Base-by-base conservation (phyloP, 2,113 vertebrate species). In the Tychaedon coryphoeus region DNA sequence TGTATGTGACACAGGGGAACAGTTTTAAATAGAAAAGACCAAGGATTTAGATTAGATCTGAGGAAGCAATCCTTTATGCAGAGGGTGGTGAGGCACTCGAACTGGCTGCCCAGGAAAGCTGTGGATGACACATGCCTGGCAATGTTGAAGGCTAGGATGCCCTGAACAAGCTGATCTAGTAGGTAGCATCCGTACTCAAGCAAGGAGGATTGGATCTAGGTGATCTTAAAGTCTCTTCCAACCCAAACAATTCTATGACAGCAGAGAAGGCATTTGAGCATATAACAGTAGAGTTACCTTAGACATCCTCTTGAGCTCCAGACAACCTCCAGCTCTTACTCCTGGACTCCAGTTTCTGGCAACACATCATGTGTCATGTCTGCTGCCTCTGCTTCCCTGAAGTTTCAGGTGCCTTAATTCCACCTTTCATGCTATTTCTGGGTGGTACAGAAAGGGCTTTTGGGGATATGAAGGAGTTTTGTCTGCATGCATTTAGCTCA, bases 361-460 rank as follows among this genome's bases (percentile, higher is more conserved):
- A 36, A 65, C 29, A 33, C 6, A 29, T 45, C 4, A 25, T 1
- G 0, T 34, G 14, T 67, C 0, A 0, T 50, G n/a, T 47, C 28
- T 67, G 18, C 20, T 57, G 17, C 22, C 6, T 36, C 45, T 70
- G 10, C 2, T 47, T 14, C 13, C 42, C 6, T 33, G 43, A 54
- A 31, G 28, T 54, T 74, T 86, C 42, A 38, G 10, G 9, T 58
- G 36, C 24, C 25, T 33, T 61, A 50, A 71, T 60, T 20, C 4
- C 33, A 75, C 8, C 26, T 10, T 58, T 78, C 18, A 11, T 16
- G 5, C 13, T 74, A 50, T 64, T 85, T 67, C 70, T 10, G 2
- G 40, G 18, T 22, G 20, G 33, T 26, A 54, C 15, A 67, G 20
- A 74, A 38, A 47, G 11, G 2, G 1, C 2, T 81, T 58, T 71